These are phyloP conservation scores for Prionace glauca DNA, from an alignment of 2,797 vertebrate species.

Conservation along the genomic window DNA sequence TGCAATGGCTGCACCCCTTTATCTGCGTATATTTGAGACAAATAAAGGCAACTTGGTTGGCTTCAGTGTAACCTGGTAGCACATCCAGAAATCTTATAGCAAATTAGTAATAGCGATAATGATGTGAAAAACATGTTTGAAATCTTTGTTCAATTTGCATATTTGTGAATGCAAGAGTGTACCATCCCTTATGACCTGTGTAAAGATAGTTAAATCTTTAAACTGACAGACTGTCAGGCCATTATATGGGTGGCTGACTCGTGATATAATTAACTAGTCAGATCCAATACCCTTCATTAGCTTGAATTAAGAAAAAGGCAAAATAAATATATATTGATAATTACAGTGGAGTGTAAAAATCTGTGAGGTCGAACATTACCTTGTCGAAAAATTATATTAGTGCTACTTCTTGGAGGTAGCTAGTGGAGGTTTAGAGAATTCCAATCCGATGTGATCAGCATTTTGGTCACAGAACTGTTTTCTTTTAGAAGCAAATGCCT, in stretches of 20 bases:
- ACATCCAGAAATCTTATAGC: neutral
- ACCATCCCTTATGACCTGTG: neutral
- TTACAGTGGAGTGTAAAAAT: neutral
- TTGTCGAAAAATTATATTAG: neutral
- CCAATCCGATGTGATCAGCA: neutral
- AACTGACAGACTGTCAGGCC: neutral
- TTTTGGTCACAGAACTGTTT: conserved; percentile 19
- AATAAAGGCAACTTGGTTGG: neutral
- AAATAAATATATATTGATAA: neutral
- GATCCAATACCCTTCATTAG: no score
- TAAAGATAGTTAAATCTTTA: neutral
- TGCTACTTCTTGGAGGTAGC: neutral
- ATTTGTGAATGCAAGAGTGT: neutral
- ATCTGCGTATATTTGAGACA: neutral
- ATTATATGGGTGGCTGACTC: neutral
- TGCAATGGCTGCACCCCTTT: neutral
- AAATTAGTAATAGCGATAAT: neutral
- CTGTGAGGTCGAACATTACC: neutral
- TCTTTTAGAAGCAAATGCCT: conserved; percentile 38
- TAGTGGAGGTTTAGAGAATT: neutral
- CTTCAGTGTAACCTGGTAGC: neutral
- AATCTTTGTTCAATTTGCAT: neutral
- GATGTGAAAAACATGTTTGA: no score
- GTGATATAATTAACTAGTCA: neutral
- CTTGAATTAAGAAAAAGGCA: neutral